These are phyloP conservation scores for Tipula unca DNA, from an alignment of 2,888 invertebrate genomes.

Conservation along the genomic window DNA sequence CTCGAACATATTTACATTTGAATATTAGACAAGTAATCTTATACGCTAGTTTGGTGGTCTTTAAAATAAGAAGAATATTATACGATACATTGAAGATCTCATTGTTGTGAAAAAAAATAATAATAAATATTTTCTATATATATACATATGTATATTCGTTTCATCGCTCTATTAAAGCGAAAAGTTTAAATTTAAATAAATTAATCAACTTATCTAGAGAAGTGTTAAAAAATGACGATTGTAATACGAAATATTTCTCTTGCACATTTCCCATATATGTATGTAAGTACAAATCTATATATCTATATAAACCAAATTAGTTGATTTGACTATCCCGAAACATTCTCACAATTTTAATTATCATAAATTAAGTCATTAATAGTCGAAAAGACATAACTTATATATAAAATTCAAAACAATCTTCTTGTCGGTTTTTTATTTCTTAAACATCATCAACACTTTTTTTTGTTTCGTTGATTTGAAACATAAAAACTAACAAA, in stretches of 20 bases:
- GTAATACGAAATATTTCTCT: neutral
- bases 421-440: neutral
- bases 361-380: conserved; percentile 14
- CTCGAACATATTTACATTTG: neutral
- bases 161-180: neutral
- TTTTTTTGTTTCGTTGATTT: neutral
- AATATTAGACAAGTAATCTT: neutral
- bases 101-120: neutral
- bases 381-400: neutral
- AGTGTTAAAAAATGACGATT: neutral
- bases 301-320: neutral
- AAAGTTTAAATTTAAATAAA: neutral
- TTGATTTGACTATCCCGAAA: neutral
- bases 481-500: neutral
- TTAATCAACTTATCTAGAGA: neutral
- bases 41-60: neutral
- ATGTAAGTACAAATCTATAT: too few relatives aligned
- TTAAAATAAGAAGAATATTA: neutral
- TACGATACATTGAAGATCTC: neutral
- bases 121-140: neutral
- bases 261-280: neutral
- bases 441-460: neutral
- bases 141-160: neutral
- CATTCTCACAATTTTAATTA: neutral
- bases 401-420: neutral